Conservation (phyloP, 2,797 vertebrate species). For the Pygocentrus nattereri region DNA sequence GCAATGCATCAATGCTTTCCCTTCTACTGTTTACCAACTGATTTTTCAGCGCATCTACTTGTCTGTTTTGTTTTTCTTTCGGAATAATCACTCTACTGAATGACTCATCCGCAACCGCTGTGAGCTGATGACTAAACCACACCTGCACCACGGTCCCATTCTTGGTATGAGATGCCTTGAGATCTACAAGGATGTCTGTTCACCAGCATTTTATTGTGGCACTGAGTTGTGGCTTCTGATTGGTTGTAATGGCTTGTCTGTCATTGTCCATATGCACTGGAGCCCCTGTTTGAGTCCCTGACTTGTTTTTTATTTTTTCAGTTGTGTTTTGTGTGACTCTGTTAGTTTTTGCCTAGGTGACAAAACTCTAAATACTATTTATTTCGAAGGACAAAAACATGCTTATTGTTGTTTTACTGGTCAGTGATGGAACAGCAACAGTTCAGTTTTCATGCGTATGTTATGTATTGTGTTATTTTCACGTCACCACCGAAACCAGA, state of each 20-base stretch:
- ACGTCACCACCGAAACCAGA: no score
- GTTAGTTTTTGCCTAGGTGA: no score
- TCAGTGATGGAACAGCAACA: no score
- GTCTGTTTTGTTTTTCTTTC: not conserved
- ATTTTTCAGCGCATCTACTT: not conserved
- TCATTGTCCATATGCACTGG: no score
- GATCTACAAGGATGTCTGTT: not conserved
- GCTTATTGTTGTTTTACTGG: no score
- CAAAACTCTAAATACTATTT: no score
- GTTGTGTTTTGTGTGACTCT: no score
- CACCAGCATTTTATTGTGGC: not conserved
- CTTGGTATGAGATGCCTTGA: not conserved
- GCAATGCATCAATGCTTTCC: not conserved
- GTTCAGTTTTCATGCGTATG: no score
- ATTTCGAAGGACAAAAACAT: no score
- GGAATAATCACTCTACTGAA: not conserved
- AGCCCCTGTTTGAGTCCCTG: no score
- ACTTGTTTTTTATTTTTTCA: no score
- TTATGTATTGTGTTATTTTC: no score
- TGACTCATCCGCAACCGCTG: conserved; percentile 19
- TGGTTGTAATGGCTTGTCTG: not conserved
- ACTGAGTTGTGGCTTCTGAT: not conserved
- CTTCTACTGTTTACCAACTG: not conserved
- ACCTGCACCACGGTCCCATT: not conserved
- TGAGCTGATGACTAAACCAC: conserved; percentile 8